Percentiles rank a stretch among this genome's conserved stretches.
These are phyloP conservation scores for Pedetes capensis DNA, from an alignment of 2,113 vertebrate genomes.

Conservation along the genomic window DNA sequence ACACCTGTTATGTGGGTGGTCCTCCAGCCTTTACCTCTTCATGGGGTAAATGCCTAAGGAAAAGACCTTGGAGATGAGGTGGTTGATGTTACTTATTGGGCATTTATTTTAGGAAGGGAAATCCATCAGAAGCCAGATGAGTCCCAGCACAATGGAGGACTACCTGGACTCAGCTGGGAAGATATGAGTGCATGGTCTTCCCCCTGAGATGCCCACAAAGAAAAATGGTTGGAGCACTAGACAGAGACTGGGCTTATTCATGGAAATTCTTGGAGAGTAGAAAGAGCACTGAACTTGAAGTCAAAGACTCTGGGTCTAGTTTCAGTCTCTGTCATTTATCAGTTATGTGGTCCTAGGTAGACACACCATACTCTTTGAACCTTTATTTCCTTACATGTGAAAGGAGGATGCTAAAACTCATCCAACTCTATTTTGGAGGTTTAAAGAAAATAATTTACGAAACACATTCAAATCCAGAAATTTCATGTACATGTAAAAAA, in stretches of 20 bases:
- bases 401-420: neutral
- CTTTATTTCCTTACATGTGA: neutral
- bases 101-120: neutral
- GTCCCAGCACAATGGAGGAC: neutral
- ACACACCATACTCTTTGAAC: neutral
- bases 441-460: neutral
- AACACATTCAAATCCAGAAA: neutral
- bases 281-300: neutral
- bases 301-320: neutral
- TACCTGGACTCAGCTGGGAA: neutral
- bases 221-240: neutral
- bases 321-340: neutral
- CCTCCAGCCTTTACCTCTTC: neutral
- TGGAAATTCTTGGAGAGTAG: neutral
- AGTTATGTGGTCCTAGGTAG: neutral
- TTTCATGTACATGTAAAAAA: neutral
- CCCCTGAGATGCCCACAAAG: neutral
- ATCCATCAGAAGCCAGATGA: neutral
- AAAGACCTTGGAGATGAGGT: neutral
- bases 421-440: neutral
- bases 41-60: neutral
- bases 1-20: neutral
- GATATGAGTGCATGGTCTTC: neutral
- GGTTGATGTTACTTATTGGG: neutral
- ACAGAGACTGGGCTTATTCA: neutral